Evolutionary conservation across 1,140 invertebrate species (phyloP), one percentile per base, ranked within the genome.

Genomic region (Leptestheria dahalacensis): DNA sequence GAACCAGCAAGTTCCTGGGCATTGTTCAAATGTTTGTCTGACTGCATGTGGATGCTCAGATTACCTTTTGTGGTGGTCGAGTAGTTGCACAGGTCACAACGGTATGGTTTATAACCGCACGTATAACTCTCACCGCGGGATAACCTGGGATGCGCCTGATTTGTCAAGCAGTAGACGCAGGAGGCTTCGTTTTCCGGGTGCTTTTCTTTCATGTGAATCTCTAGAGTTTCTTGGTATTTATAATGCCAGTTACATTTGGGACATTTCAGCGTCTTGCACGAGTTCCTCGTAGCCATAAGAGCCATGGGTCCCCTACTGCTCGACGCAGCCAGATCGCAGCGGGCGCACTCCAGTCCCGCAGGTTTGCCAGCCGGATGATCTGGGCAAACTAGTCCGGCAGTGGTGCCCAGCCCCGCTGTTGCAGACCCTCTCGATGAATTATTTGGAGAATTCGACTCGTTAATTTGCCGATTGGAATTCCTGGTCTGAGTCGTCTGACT

Each of bases 181-280:
- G 87, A 91, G 11, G 91, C 93, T 70, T 98, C 94, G 63, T 86
- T 92, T 69, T 99, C 96, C 0, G 94, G 93, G 73, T 99, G 97
- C 71, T 99, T 99, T 69, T 99, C 96, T 71, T 98, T 97, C 95
- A 99, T 99, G 72, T 99, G 97, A 67, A 99, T 99, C 74, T 99
- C 97, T 47, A 99, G 75, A 1, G 96, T 99, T 73, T 99, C 97
- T 74, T 99, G 95, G 70, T 99, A 99, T 74, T 99, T 99, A 74
- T 99, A 99, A 73, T 99, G 96, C 97, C 97, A 99, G 75, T 99
- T 99, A 70, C 97, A 99, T 72, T 98, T 97, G 0, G 97, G 97
- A 79, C 97, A 99, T 74, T 99, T 99, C 20, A 99, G 77, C 1
- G 95, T 99, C 75, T 99, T 99, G 72, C 94, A 98, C 1, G 93